Base-by-base conservation (phyloP, 2,888 invertebrate species). In the Acronicta psi region DNA sequence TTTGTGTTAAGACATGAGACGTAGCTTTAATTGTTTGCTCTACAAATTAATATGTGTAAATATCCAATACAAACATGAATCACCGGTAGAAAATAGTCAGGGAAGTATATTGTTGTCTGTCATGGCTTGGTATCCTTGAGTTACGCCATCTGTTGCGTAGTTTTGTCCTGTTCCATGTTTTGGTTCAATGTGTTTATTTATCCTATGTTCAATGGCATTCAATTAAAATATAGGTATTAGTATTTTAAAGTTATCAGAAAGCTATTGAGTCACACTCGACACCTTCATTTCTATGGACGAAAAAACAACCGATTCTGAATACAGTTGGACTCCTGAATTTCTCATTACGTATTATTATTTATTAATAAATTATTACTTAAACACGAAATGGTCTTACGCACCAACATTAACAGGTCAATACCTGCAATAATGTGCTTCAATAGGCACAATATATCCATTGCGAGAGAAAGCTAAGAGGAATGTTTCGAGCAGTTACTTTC, bases 381-480 rank as follows among this genome's bases (percentile, higher is more conserved):
- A 77, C 71, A 55, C 60, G 60, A 64, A 73, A 72, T 79, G 72
- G 64, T 66, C 70, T 80, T 80, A 78, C 73, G 72, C 79, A 69
- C 65, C 64, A 70, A 63, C 68, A 72, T 61, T 63, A 54, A 57
- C 57, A 55, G 56, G 51, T 69, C 69, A 61, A 29, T 20, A 20
- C 29, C 29, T 29, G 11, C 11, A 29, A 29, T 25, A 25, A 25
- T 25, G 25, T 25, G 29, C 29, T 29, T 25, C 25, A 25, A 25
- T 25, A 69, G 45, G 51, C 52, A 80, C 79, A 78, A 75, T 79
- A 63, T 74, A 66, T 69, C 64, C 74, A 70, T 71, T 76, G 69
- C 74, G 82, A 81, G 87, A 85, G 89, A 89, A 89, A 89, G 89
- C 87, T 84, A 76, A 62, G 77, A 75, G 80, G 74, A 80, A 77